A percentile compares a stretch with the other conserved stretches of the same genome.
phyloP scores from a whole-genome alignment of 2,113 vertebrate species.

The Tragelaphus scriptus region DNA sequence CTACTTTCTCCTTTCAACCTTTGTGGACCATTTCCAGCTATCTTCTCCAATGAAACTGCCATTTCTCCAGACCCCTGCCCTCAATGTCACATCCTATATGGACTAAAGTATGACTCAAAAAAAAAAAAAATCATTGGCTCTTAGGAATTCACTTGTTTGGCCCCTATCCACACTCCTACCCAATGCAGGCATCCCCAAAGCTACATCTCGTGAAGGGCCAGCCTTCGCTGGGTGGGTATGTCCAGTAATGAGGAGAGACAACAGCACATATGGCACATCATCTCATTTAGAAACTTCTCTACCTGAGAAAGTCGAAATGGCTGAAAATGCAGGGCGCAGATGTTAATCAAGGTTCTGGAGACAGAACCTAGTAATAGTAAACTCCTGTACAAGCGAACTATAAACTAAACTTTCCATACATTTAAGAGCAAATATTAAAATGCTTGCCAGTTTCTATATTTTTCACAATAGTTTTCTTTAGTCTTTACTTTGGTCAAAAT shows the following conservation, averaged over 20 bases:
- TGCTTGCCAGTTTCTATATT: neutral
- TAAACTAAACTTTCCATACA: neutral
- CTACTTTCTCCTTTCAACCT: neutral
- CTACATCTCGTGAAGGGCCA: neutral
- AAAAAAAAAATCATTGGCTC: neutral
- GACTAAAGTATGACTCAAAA: neutral
- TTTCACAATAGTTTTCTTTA: neutral
- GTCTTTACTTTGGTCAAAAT: neutral
- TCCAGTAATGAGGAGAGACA: neutral
- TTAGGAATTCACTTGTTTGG: neutral
- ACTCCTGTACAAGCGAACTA: neutral
- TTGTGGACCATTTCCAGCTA: neutral
- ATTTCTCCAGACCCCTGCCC: neutral
- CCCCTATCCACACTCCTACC: accelerated
- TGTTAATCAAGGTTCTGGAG: neutral
- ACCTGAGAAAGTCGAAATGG: neutral
- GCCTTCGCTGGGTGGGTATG: neutral
- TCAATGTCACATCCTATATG: neutral
- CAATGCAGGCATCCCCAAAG: neutral
- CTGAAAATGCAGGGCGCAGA: neutral
- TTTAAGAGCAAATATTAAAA: neutral
- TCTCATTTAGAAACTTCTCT: neutral
- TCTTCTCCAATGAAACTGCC: neutral
- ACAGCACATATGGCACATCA: neutral
- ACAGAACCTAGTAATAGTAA: neutral